A percentile compares a stretch with the other conserved stretches of the same genome.
Conservation (phyloP, 2,113 vertebrate species). For the Seriola dumerili region DNA sequence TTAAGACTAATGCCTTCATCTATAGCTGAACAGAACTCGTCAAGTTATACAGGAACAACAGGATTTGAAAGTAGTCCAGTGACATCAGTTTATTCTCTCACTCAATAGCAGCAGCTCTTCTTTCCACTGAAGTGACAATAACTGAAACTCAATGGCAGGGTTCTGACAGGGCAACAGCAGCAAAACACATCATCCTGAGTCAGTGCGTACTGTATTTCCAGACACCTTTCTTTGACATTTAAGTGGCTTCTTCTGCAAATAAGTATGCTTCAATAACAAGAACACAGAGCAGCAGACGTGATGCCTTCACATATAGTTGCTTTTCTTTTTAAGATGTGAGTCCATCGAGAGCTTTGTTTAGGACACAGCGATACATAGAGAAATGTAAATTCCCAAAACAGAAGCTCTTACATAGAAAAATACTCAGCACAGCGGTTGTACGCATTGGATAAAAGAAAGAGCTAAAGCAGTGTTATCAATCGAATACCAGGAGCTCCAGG, state of each 20-base stretch:
- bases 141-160: slow-evolving; percentile 23
- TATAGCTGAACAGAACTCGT: neutral
- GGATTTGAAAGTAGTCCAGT: neutral
- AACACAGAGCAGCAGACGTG: neutral
- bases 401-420: neutral
- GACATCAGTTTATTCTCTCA: neutral
- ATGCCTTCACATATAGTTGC: neutral
- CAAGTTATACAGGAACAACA: neutral
- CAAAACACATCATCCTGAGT: slow-evolving; percentile 33
- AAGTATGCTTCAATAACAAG: neutral
- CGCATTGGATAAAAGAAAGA: neutral
- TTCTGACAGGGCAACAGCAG: neutral
- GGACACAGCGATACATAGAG: neutral
- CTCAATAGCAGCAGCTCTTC: neutral
- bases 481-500: slow-evolving; percentile 1
- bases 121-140: slow-evolving; percentile 35
- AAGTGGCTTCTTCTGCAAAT: neutral
- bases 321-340: neutral
- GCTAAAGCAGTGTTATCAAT: neutral
- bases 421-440: neutral
- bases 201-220: neutral
- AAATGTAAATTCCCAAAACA: neutral
- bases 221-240: neutral
- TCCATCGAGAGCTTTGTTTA: neutral
- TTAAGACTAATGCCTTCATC: neutral